Evolutionary conservation across 1,140 invertebrate species (phyloP).

Genomic region (Chironomus tepperi): DNA sequence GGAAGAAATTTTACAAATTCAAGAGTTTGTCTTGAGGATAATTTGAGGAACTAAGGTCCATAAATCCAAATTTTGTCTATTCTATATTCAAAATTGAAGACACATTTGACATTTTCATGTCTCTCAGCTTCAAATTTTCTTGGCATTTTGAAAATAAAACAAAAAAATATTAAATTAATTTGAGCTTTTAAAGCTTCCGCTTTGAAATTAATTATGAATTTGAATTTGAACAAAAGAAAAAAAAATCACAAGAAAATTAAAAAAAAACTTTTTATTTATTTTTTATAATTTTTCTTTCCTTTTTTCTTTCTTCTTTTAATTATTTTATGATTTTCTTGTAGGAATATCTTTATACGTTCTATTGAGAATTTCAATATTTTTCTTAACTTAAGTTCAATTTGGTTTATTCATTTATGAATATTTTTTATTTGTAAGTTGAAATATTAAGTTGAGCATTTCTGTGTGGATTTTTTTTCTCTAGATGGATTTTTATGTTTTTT

Average conservation of each 20-base stretch:
- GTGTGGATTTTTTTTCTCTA: neutral
- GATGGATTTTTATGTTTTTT: too few species aligned
- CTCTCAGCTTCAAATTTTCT: neutral
- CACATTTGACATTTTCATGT: too few species aligned
- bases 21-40: too few species aligned
- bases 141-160: conserved; percentile 31
- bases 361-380: conserved; percentile 25
- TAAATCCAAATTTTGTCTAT: too few species aligned
- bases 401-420: too few species aligned
- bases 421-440: neutral
- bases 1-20: too few species aligned
- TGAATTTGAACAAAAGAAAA: neutral
- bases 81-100: too few species aligned
- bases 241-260: neutral
- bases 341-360: conserved; percentile 30
- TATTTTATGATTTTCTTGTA: conserved; percentile 24
- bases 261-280: neutral
- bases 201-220: neutral
- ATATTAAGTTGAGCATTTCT: neutral
- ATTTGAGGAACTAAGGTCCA: too few species aligned
- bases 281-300: neutral
- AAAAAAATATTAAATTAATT: conserved; percentile 23
- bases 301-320: conserved; percentile 19
- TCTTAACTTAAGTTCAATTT: neutral
- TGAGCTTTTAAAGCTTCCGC: neutral